Evolutionary conservation across 2,888 invertebrate species (phyloP), one percentile per base, ranked within the genome.

Genomic region (Dynastes hyllus): DNA sequence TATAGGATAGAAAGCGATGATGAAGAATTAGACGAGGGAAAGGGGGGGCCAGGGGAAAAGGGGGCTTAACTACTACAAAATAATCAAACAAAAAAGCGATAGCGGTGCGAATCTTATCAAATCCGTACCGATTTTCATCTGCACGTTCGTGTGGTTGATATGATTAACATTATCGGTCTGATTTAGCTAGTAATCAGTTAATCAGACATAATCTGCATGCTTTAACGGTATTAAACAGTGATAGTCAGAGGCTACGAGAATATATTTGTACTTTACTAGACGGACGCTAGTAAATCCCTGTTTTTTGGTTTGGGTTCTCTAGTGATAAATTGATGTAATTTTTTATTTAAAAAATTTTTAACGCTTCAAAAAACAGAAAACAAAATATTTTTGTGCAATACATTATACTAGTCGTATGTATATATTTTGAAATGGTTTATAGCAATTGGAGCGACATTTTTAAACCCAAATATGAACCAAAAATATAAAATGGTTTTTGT

Each of bases 181-280:
- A 69, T 51, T 6, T 22, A 9, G 29, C 5, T 22, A 16, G 11
- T 22, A 37, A 69, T 69, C 71, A 16, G 71, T 5, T 22, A 37
- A 69, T 69, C 71, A 16, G 71, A 71, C 71, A 45, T 6, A 61
- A 13, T 45, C n/a, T 58, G n/a, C n/a, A 55, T 32, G 53, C 29
- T 70, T 70, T 70, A 37, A 53, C 51, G 70, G 70, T 53, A 70
- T 70, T 71, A 37, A 58, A 71, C 55, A 40, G 71, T 71, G 55
- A 55, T 55, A 71, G 13, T 27, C 16, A 69, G 45, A 45, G 40
- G 16, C 51, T 29, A 51, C 27, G 45, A 27, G 69, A 27, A 51
- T 51, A 27, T 45, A 8, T 16, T 22, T 22, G 61, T 61, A 61
- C 29, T 22, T 22, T 29, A 11, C 61, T 61, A 16, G 16, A 29